Percentiles rank a stretch among this genome's conserved stretches.
Evolutionary conservation across 2,113 vertebrate species (phyloP).

Genomic region (Athene cunicularia): DNA sequence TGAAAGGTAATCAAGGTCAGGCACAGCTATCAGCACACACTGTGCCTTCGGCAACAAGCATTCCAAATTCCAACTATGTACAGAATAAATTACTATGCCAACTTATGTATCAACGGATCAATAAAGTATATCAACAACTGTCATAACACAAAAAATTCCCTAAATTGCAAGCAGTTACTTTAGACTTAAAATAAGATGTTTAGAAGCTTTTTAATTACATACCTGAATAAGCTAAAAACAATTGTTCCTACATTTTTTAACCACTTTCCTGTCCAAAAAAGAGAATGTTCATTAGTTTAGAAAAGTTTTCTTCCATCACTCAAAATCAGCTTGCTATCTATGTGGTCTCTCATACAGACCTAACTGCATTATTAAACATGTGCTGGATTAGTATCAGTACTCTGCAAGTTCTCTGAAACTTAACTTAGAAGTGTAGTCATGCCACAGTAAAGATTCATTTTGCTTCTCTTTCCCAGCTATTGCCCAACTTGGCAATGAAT

Average conservation of each 20-base stretch:
- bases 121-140: background rate
- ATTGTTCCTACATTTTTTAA: background rate
- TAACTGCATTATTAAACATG: background rate
- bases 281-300: background rate
- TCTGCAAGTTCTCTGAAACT: background rate
- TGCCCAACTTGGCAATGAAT: background rate
- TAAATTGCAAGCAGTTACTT: background rate
- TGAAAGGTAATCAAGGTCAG: background rate
- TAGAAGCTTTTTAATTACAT: background rate
- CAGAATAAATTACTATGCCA: background rate
- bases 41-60: background rate
- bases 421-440: background rate
- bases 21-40: background rate
- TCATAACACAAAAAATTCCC: background rate
- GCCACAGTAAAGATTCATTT: background rate
- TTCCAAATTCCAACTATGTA: background rate
- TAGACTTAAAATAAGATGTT: background rate
- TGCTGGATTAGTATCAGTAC: background rate
- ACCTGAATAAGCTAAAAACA: background rate
- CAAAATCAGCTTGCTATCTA: background rate
- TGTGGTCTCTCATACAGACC: background rate
- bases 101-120: background rate
- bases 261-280: background rate
- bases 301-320: background rate
- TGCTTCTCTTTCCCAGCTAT: background rate